These are phyloP conservation scores for Tenthredo notha DNA, from an alignment of 2,888 invertebrate species.

Conservation along the genomic window DNA sequence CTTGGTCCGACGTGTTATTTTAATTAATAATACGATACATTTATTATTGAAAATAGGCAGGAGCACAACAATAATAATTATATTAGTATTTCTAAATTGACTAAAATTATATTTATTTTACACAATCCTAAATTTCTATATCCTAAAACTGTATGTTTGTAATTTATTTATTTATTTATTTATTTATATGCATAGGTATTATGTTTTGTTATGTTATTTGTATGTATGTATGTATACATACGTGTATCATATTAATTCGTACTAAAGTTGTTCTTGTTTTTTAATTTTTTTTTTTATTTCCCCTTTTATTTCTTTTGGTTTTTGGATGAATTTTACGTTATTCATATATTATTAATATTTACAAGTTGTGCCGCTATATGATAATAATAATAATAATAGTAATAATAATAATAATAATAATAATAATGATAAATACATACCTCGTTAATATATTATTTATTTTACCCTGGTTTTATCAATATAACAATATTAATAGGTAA, in stretches of 20 bases:
- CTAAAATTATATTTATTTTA: conserved; percentile 17
- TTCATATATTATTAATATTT: conserved; percentile 8
- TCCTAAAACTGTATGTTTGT: background rate
- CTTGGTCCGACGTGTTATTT: conserved; percentile 68
- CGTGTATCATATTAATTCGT: background rate
- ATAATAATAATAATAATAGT: conserved; percentile 18
- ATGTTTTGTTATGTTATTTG: background rate
- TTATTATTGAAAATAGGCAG: conserved; percentile 65
- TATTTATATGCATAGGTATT: background rate
- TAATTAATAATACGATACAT: conserved; percentile 63
- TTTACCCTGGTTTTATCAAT: conserved; percentile 70
- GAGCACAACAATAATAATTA: conserved; percentile 58
- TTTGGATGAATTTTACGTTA: background rate
- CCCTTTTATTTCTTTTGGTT: background rate
- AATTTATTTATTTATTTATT: background rate
- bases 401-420: conserved; percentile 7
- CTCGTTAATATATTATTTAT: conserved; percentile 53
- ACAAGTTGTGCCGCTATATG: conserved; percentile 55
- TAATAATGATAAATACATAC: conserved; percentile 46
- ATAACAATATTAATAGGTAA: conserved; percentile 23
- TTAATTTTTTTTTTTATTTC: background rate
- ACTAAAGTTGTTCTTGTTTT: background rate
- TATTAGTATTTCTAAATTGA: background rate
- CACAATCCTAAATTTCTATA: background rate
- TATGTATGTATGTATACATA: background rate